These are phyloP conservation scores for Achroia grisella DNA, from an alignment of 1,140 invertebrate species.

Conservation along the genomic window DNA sequence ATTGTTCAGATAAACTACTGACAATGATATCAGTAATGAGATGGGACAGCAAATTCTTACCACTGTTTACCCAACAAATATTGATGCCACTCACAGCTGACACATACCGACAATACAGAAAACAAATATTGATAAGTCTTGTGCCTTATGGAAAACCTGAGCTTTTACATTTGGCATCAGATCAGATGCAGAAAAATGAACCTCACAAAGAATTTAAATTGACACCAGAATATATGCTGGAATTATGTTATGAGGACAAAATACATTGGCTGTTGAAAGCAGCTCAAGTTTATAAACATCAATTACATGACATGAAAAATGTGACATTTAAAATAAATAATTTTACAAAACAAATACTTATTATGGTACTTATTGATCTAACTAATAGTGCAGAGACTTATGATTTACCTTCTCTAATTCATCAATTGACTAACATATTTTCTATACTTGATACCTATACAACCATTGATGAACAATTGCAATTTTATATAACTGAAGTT, in stretches of 20 bases:
- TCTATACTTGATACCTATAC: constrained; percentile 62
- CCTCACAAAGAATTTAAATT: constrained; percentile 54
- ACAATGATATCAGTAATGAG: constrained; percentile 44
- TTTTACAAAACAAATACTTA: constrained; percentile 65
- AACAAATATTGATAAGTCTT: constrained; percentile 56
- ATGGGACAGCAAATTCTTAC: constrained; percentile 41
- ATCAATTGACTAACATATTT: constrained; percentile 62
- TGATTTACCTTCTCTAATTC: constrained; percentile 54
- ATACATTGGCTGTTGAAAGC: constrained; percentile 68
- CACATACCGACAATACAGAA: constrained; percentile 46
- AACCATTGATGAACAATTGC: constrained; percentile 51
- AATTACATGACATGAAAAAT: constrained; percentile 60
- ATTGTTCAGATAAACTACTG: constrained; percentile 43
- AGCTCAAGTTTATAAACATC: constrained; percentile 56
- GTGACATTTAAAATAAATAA: constrained; percentile 65
- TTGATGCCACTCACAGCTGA: constrained; percentile 44
- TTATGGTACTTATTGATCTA: constrained; percentile 65
- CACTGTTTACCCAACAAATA: constrained; percentile 39
- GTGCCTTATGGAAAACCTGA: constrained; percentile 47
- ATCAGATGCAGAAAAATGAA: constrained; percentile 51
- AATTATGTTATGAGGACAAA: constrained; percentile 63
- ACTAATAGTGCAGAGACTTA: constrained; percentile 62
- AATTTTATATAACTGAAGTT: constrained; percentile 67
- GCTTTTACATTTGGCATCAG: constrained; percentile 35
- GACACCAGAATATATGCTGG: constrained; percentile 66